Evolutionary conservation across 1,140 invertebrate genomes (phyloP), one percentile per base, ranked within the genome.

Genomic region (Episyrphus balteatus): DNA sequence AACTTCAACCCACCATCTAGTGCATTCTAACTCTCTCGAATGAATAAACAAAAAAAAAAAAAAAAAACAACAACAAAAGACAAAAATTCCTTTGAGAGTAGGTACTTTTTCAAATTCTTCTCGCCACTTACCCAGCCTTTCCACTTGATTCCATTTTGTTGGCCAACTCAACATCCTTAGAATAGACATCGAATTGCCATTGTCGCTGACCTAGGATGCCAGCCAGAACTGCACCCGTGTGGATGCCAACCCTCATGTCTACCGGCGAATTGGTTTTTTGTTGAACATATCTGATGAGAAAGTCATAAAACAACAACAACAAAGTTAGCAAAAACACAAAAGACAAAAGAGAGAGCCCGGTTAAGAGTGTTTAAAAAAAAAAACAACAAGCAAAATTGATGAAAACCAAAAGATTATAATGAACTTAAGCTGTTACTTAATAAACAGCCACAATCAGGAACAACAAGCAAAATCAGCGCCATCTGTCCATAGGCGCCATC

Each of bases 131-230:
- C 93, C 94, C 94, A 3, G 94, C 90, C 69, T 87, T 82, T 33
- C 95, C 95, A 49, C 88, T 90, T 66, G 90, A 92, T 72, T 99
- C 95, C 93, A 98, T 98, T 73, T 97, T 96, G 69, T 98, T 98
- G 10, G 95, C 95, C 37, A 98, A 73, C 59, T 93, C 93, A 6
- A 98, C 95, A 66, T 98, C 95, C 61, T 95, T 87, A 48, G 88
- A 92, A 69, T 97, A 98, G 30, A 99, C 91, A 61, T 99, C 95
- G 71, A 95, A 98, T 71, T 98, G 94, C 94, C 94, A 98, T 64
- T 98, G 95, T 26, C 89, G 72, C 57, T 97, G 89, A 0, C 95
- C 95, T 36, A 98, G 75, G 15, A 99, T 93, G 1, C 95, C 95
- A 33, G 93, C 94, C 26, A 98, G 69, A 18, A 98, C 89, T 3